Evolutionary conservation across 2,888 invertebrate genomes (phyloP).

Genomic region (Scaeva pyrastri): DNA sequence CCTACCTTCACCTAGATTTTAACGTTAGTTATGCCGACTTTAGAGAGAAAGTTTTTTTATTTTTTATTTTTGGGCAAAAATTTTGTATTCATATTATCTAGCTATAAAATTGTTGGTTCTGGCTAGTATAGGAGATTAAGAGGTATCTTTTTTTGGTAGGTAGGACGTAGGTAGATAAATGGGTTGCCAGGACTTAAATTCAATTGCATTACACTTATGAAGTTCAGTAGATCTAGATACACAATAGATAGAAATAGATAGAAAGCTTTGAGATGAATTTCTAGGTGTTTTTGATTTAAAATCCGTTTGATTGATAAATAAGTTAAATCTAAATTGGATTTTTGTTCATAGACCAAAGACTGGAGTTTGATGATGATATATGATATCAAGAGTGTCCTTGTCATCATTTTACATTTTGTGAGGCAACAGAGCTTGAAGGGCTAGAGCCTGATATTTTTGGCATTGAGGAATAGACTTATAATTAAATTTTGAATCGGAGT

Average conservation of each 20-base stretch:
- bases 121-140: not conserved
- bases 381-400: too few species aligned
- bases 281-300: not conserved
- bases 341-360: too few species aligned
- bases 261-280: not conserved
- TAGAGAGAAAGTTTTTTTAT: slow-evolving; percentile 25
- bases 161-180: not conserved
- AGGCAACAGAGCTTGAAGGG: too few species aligned
- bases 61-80: too few species aligned
- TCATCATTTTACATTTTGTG: too few species aligned
- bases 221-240: too few species aligned
- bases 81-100: slow-evolving; percentile 20
- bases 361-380: too few species aligned
- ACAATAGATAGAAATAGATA: not conserved
- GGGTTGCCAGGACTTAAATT: not conserved
- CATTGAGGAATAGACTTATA: too few species aligned
- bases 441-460: too few species aligned
- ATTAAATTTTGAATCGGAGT: too few species aligned
- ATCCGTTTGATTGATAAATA: too few species aligned
- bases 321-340: too few species aligned
- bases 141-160: slow-evolving; percentile 3
- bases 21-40: slow-evolving; percentile 44
- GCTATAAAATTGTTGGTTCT: not conserved
- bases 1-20: slow-evolving; percentile 59
- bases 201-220: not conserved